Evolutionary conservation across 2,797 vertebrate genomes (phyloP), one percentile per base, ranked within the genome.

Genomic region (Varecia variegata): DNA sequence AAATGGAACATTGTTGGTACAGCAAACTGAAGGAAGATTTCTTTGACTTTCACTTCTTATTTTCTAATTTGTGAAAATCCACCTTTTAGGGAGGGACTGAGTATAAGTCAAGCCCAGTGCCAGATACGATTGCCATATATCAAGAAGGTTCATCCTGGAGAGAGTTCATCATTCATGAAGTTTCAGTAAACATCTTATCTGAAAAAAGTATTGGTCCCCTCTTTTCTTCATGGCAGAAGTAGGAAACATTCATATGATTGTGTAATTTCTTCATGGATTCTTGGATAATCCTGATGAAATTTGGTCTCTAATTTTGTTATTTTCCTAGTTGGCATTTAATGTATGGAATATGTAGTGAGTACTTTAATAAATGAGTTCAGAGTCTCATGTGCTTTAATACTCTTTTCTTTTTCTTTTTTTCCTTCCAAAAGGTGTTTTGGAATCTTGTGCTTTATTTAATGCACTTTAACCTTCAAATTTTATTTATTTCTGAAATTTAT

Each of bases 111-210:
- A 93, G 70, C 52, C 56, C 1, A 0, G 35, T 67, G 79, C 80
- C 93, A 94, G 94, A 81, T 96, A 93, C 70, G 93, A 77, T 32
- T 3, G 3, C 0, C 0, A 0, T 67, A 0, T 0, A 87, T 56
- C 38, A 85, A 60, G 96, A 81, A 90, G 20, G 32, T 96, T 83
- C 0, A 0, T 77, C 85, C 5, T 0, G 58, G 76, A 68, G 86
- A 70, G 89, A 67, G 67, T 70, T 56, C 71, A 88, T 95, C 80
- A 74, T 50, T 74, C 38, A 70, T 95, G 93, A 87, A 93, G 95
- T 96, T 97, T 76, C 60, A 54, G 79, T 70, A 54, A 38, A 87
- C 40, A 67, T 95, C 81, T 79, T 30, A 38, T 65, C 43, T 93
- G 25, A 86, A 56, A 89, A 81, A 82, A 35, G 62, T 79, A 38